These are phyloP conservation scores for Melanotaenia maccullochi DNA, from an alignment of 2,797 vertebrate species.

Conservation along the genomic window DNA sequence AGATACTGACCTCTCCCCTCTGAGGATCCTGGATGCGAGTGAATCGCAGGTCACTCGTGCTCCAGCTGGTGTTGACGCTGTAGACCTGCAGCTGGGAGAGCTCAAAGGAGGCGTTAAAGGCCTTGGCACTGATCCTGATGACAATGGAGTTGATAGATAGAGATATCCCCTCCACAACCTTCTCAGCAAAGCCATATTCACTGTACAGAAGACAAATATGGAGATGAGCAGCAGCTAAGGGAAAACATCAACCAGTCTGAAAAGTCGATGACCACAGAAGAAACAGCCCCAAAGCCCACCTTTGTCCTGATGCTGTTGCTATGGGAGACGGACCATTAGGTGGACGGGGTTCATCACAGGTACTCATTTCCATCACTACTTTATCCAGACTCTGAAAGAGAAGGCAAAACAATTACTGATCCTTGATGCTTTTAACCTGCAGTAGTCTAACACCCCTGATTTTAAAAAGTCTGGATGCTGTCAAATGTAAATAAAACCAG, in stretches of 20 bases:
- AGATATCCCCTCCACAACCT: conserved; percentile 97
- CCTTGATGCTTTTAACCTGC: too few species aligned
- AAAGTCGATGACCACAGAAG: too few species aligned
- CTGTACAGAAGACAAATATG: conserved; percentile 66
- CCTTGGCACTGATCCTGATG: conserved; percentile 96
- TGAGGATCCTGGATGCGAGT: conserved; percentile 95
- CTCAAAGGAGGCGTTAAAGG: conserved; percentile 98
- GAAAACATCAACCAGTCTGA: too few species aligned
- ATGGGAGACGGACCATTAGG: conserved; percentile 98
- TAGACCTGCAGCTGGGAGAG: conserved; percentile 97
- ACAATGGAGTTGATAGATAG: conserved; percentile 97
- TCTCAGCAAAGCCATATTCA: conserved; percentile 99
- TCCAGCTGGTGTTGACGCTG: conserved; percentile 97
- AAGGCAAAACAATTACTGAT: background rate
- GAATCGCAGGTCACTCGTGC: conserved; percentile 89
- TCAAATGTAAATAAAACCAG: too few species aligned
- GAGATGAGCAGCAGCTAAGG: too few species aligned
- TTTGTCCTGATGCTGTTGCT: conserved; percentile 97
- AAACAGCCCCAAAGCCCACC: conserved; percentile 76
- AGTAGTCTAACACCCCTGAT: too few species aligned
- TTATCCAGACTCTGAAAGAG: conserved; percentile 92
- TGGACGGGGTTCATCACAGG: conserved; percentile 95
- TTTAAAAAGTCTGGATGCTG: too few species aligned
- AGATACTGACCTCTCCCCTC: conserved; percentile 88
- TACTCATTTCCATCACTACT: conserved; percentile 99